These are phyloP conservation scores for Dasyprocta punctata DNA, from an alignment of 2,113 vertebrate genomes.

Conservation along the genomic window DNA sequence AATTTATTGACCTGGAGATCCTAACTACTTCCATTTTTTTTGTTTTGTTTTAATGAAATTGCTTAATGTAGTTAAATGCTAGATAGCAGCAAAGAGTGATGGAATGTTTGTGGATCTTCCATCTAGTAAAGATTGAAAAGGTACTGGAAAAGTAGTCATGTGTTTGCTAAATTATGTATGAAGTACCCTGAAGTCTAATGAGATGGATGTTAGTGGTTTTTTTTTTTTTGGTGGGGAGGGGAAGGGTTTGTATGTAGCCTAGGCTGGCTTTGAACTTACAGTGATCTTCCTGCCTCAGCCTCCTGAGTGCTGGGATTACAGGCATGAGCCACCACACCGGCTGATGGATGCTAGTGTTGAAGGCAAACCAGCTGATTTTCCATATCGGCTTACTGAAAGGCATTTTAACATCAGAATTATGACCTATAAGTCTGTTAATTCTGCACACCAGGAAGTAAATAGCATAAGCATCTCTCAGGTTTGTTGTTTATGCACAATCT, in stretches of 20 bases:
- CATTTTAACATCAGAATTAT: slow-evolving; percentile 23
- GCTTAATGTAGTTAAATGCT: slow-evolving; percentile 72
- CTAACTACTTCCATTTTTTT: slow-evolving; percentile 64
- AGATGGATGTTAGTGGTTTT: not conserved
- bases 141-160: slow-evolving; percentile 53
- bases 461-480: not conserved
- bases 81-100: slow-evolving; percentile 27
- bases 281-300: not conserved
- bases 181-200: slow-evolving; percentile 55
- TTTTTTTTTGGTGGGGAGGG: not conserved
- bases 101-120: not conserved
- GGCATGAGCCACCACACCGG: not conserved
- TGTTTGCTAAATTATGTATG: slow-evolving; percentile 68
- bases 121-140: slow-evolving; percentile 56
- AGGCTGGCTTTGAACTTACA: not conserved
- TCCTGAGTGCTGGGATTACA: not conserved
- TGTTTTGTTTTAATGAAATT: slow-evolving; percentile 71
- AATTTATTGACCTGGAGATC: slow-evolving; percentile 60
- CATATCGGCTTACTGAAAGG: not conserved
- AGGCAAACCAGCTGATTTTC: slow-evolving; percentile 46
- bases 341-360: not conserved
- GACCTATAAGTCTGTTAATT: not conserved
- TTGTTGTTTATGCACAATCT: not conserved
- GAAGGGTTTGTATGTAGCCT: not conserved
- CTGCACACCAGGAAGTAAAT: not conserved